These are phyloP conservation scores for Daubentonia madagascariensis DNA, from an alignment of 2,113 vertebrate species.

Conservation along the genomic window DNA sequence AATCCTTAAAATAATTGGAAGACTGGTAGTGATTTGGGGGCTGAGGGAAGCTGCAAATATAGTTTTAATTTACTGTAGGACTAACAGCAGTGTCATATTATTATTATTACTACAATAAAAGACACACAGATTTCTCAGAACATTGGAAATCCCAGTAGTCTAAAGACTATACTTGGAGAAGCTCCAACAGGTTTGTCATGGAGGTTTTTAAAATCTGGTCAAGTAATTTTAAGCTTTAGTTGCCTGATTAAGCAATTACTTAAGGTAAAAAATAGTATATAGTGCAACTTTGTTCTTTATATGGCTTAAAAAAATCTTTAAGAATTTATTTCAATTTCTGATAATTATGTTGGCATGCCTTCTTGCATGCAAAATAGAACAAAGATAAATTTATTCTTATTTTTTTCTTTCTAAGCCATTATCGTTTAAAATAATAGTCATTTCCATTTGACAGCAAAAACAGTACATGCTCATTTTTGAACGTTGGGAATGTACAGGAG, in stretches of 20 bases:
- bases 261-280: background rate
- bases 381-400: background rate
- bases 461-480: background rate
- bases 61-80: background rate
- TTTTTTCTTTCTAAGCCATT: background rate
- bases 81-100: background rate
- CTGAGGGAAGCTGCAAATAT: background rate
- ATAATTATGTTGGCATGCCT: background rate
- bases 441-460: background rate
- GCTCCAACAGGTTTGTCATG: background rate
- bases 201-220: background rate
- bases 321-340: background rate
- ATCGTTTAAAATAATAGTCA: background rate
- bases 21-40: background rate
- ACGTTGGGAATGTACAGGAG: background rate
- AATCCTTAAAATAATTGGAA: conserved; percentile 2
- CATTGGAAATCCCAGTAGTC: background rate
- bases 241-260: background rate
- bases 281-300: background rate
- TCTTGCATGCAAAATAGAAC: background rate
- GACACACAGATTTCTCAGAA: background rate
- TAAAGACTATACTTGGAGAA: background rate
- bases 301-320: background rate
- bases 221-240: conserved; percentile 4
- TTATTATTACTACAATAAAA: background rate